A percentile compares a stretch with the other conserved stretches of the same genome.
These are phyloP conservation scores for Phortica variegata DNA, from an alignment of 1,140 invertebrate species.

Conservation along the genomic window DNA sequence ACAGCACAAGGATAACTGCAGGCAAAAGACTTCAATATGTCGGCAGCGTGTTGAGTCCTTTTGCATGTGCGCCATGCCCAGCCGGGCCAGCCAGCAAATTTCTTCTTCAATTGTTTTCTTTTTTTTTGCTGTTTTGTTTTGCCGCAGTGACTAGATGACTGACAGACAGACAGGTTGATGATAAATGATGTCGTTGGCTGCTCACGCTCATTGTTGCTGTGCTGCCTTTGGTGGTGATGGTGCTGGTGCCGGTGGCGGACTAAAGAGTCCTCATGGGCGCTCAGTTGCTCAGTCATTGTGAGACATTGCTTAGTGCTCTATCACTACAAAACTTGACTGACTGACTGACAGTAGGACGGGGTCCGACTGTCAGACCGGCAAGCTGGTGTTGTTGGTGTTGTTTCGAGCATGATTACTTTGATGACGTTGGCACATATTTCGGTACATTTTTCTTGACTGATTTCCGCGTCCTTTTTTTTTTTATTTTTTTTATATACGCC, in stretches of 20 bases:
- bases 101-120: slow-evolving; percentile 15
- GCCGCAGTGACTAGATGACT: slow-evolving; percentile 22
- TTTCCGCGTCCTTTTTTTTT: too few relatives aligned
- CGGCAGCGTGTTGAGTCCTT: slow-evolving; percentile 31
- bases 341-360: slow-evolving; percentile 39
- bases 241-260: slow-evolving; percentile 5
- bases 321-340: too few relatives aligned
- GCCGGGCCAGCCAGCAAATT: neutral
- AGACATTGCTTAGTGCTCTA: slow-evolving; percentile 25
- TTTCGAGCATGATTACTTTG: slow-evolving; percentile 42
- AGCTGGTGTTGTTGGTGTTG: neutral
- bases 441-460: too few relatives aligned
- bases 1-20: slow-evolving; percentile 55
- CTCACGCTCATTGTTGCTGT: slow-evolving; percentile 1
- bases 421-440: slow-evolving; percentile 47
- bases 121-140: slow-evolving; percentile 10
- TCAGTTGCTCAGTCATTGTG: slow-evolving; percentile 41
- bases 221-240: neutral
- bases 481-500: too few relatives aligned
- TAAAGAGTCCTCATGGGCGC: neutral
- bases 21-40: slow-evolving; percentile 20
- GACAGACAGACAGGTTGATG: slow-evolving; percentile 57
- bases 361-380: slow-evolving; percentile 29
- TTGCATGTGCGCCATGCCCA: too few relatives aligned
- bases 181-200: slow-evolving; percentile 55